These are phyloP conservation scores for Trochalopteron elliotii DNA, from an alignment of 2,113 vertebrate genomes.

Conservation along the genomic window DNA sequence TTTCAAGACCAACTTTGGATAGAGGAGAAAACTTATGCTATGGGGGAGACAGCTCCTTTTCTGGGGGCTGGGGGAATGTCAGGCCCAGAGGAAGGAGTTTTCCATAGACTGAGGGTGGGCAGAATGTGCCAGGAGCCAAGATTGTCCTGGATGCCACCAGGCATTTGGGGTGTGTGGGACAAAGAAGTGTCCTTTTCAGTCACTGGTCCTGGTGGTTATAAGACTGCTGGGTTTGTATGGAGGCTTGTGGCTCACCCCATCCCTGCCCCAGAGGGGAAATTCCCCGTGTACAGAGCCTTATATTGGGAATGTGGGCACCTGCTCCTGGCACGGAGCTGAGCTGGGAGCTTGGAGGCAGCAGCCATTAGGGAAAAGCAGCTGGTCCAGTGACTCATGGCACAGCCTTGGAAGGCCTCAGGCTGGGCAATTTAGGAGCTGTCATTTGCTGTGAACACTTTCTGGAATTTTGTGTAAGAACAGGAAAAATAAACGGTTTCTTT, in stretches of 20 bases:
- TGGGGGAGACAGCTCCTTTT: rapidly evolving
- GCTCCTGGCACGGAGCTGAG: rapidly evolving
- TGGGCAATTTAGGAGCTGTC: not conserved
- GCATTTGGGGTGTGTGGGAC: not conserved
- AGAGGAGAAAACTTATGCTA: not conserved
- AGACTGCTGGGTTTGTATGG: not conserved
- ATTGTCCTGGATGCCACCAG: not conserved
- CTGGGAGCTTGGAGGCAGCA: not conserved
- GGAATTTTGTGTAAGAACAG: not conserved
- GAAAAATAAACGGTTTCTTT: not conserved
- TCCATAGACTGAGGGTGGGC: not conserved
- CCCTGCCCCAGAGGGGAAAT: not conserved
- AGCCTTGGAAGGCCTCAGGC: not conserved
- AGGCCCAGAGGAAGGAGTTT: not conserved
- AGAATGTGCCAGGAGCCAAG: rapidly evolving
- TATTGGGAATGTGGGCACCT: not conserved
- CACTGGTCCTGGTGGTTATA: rapidly evolving
- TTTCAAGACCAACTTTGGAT: not conserved
- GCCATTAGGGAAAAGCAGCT: not conserved
- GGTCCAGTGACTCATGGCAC: not conserved
- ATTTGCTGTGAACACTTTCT: not conserved
- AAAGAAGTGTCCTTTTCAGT: rapidly evolving
- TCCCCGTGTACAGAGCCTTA: rapidly evolving
- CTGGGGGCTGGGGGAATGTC: not conserved
- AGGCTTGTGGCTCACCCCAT: not conserved